Evolutionary conservation across 2,797 vertebrate genomes (phyloP), one percentile per base, ranked within the genome.

Genomic region (Rhinichthys osculus): DNA sequence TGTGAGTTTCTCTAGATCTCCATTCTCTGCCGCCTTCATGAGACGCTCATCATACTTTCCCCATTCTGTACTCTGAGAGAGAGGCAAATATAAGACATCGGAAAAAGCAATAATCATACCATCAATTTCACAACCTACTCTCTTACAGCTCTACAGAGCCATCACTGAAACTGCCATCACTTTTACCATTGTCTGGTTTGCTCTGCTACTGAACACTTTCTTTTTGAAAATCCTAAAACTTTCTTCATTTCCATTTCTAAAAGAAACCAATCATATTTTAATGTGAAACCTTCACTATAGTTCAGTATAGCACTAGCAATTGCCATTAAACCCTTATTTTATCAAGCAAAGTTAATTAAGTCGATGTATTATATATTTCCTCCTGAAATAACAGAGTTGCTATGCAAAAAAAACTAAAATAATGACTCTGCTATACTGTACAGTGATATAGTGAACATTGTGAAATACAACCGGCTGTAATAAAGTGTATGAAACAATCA

Each of bases 11-110:
- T 99, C 98, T 92, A 96, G 96, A 92, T 99, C 98, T 0, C 96
- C 96, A 47, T 96, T 96, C 72, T 99, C 98, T 79, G 98, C 97
- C 5, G 98, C 98, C 92, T 97, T 98, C 97, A 99, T 97, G 86
- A 99, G 83, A 90, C 98, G 97, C 78, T 99, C 98, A 67, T 99
- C 98, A 1, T 99, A 97, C 91, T 99, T 99, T 94, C 92, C 98
- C 98, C 98, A 99, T 92, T 99, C 98, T 67, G 96, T 94, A 88
- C 96, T 96, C 94, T 97, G 94, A 54, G n/a, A 85, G 14, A 11
- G 35, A 66, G 44, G 59, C 42, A 81, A 80, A 59, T 21, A 66
- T 30, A 67, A 54, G 57, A 72, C 57, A 73, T 81, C 13, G 47
- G 16, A 85, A 80, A 17, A 44, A 3, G 13, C 19, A 71, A n/a